Evolutionary conservation across 2,888 invertebrate species (phyloP).

Genomic region (Nomada fabriciana): DNA sequence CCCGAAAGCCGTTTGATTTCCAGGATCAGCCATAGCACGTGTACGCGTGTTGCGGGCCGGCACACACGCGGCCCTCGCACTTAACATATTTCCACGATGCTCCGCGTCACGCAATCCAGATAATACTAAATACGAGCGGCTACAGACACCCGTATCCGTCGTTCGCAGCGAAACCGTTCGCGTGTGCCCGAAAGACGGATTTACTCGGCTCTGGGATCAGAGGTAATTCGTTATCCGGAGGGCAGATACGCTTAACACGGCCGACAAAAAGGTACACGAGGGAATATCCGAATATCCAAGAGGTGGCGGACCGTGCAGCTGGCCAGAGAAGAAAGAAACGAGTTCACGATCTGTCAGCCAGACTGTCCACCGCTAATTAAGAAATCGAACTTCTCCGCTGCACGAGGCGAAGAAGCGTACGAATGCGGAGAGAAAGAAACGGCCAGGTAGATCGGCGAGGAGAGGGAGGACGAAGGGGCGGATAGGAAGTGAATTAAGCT

Average conservation of each 20-base stretch:
- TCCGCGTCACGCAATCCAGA: conserved; percentile 31
- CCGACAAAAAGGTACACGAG: conserved; percentile 50
- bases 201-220: conserved; percentile 34
- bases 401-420: not conserved
- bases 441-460: too few relatives aligned
- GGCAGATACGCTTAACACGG: conserved; percentile 59
- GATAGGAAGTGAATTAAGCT: conserved; percentile 20
- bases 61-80: not conserved
- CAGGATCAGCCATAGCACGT: not conserved
- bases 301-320: conserved; percentile 61
- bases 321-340: conserved; percentile 40
- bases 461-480: not conserved
- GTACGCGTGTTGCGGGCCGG: not conserved
- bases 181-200: conserved; percentile 52
- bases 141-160: not conserved
- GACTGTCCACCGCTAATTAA: conserved; percentile 69
- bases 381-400: conserved; percentile 57
- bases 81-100: conserved; percentile 40
- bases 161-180: conserved; percentile 1
- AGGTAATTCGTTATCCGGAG: conserved; percentile 61
- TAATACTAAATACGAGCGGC: conserved; percentile 27
- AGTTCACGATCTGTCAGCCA: conserved; percentile 58
- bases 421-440: not conserved
- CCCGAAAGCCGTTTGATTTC: not conserved
- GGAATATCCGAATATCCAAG: conserved; percentile 43